Evolutionary conservation across 2,113 vertebrate genomes (phyloP).

Genomic region (Cyprinus carpio): DNA sequence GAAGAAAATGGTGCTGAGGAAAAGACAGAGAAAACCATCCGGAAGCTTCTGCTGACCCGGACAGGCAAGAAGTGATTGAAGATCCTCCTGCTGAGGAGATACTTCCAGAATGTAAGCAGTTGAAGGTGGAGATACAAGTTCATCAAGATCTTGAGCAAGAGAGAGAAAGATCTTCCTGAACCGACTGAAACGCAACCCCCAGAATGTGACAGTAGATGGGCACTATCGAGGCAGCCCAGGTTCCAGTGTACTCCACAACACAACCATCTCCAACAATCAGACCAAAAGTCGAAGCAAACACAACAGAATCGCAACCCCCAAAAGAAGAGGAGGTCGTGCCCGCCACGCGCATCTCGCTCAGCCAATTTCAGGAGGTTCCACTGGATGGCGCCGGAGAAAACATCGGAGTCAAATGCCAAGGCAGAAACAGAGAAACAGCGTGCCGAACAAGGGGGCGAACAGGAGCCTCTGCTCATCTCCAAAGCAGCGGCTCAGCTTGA

Average conservation of each 20-base stretch:
- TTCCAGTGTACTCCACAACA: constrained; percentile 58
- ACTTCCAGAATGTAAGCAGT: background rate
- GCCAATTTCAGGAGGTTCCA: constrained; percentile 72
- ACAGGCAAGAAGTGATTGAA: background rate
- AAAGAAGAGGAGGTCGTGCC: background rate
- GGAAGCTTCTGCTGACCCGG: background rate
- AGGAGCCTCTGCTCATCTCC: constrained; percentile 68
- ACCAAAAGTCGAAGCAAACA: constrained; percentile 8
- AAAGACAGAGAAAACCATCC: background rate
- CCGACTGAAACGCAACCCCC: constrained; percentile 41
- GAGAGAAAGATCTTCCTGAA: background rate
- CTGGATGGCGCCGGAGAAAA: constrained; percentile 48
- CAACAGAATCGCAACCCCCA: background rate
- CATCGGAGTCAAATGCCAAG: constrained; percentile 31
- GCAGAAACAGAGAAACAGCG: background rate
- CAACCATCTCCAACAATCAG: constrained; percentile 29
- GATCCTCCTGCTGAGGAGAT: background rate
- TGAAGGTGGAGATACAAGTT: background rate
- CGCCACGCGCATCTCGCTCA: background rate
- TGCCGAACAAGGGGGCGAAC: constrained; percentile 64
- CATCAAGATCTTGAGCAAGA: background rate
- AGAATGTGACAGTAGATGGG: constrained; percentile 46
- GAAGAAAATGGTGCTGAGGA: background rate
- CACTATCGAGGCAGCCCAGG: constrained; percentile 31
- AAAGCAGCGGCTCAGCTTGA: constrained; percentile 42